A percentile compares a stretch with the other conserved stretches of the same genome.
Conservation (phyloP, 2,113 vertebrate species). For the Thamnophis sirtalis region DNA sequence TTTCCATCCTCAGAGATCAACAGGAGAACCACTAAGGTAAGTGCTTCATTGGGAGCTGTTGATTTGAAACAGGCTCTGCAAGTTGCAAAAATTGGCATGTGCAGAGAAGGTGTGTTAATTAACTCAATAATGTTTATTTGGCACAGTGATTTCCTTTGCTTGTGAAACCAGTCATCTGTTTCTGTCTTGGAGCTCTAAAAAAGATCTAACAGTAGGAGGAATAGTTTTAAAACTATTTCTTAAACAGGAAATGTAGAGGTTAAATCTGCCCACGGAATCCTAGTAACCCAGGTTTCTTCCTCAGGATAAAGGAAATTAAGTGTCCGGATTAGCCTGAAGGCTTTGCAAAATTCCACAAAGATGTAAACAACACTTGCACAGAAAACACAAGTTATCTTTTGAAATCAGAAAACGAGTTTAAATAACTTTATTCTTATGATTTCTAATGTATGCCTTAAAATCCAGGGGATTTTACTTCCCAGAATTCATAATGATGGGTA, state of each 20-base stretch:
- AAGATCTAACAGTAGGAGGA: constrained; percentile 1
- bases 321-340: neutral
- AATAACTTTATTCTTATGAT: neutral
- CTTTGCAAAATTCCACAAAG: neutral
- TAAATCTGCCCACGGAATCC: neutral
- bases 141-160: neutral
- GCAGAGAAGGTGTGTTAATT: constrained; percentile 5
- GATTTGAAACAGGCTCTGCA: constrained; percentile 24
- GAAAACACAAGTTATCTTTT: neutral
- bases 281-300: neutral
- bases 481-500: neutral
- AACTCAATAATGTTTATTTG: neutral
- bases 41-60: neutral
- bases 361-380: neutral
- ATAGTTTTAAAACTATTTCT: constrained; percentile 7
- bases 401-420: neutral
- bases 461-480: neutral
- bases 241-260: constrained; percentile 3
- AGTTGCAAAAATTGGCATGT: constrained; percentile 19
- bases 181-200: neutral
- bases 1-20: constrained; percentile 60
- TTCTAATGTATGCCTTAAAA: neutral
- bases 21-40: constrained; percentile 63
- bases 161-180: constrained; percentile 2
- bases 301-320: neutral